Conservation (phyloP, 1,140 invertebrate genomes). For the Nebria ingens region DNA sequence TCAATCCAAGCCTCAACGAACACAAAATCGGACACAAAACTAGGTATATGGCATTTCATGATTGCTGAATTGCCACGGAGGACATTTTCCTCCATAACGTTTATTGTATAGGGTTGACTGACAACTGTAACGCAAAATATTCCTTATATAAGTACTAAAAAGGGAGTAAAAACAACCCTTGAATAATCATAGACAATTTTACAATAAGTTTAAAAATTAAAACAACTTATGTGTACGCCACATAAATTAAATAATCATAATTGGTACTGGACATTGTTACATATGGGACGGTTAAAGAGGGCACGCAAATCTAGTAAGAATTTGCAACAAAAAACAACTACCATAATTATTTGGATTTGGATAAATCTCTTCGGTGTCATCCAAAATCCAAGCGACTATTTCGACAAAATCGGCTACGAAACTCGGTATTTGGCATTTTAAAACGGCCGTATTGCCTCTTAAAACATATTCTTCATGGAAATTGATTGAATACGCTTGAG, state of each 20-base stretch:
- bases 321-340: conserved; percentile 30
- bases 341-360: conserved; percentile 44
- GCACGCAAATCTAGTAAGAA: not conserved
- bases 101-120: conserved; percentile 76
- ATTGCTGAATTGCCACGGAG: conserved; percentile 80
- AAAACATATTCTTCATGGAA: conserved; percentile 72
- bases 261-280: too few relatives aligned
- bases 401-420: conserved; percentile 73
- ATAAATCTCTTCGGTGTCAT: conserved; percentile 41
- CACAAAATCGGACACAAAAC: conserved; percentile 84
- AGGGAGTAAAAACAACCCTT: not conserved
- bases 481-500: not conserved
- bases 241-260: too few relatives aligned
- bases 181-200: not conserved
- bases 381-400: conserved; percentile 66
- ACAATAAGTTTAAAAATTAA: not conserved
- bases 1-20: conserved; percentile 74
- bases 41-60: conserved; percentile 86
- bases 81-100: conserved; percentile 85
- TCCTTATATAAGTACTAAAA: not conserved
- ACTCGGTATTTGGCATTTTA: conserved; percentile 69
- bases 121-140: conserved; percentile 61
- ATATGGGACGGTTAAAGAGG: too few relatives aligned
- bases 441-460: conserved; percentile 63
- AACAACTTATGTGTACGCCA: too few relatives aligned